phyloP scores from a whole-genome alignment of 1,140 invertebrate genomes.

The Drosophila gunungcola region DNA sequence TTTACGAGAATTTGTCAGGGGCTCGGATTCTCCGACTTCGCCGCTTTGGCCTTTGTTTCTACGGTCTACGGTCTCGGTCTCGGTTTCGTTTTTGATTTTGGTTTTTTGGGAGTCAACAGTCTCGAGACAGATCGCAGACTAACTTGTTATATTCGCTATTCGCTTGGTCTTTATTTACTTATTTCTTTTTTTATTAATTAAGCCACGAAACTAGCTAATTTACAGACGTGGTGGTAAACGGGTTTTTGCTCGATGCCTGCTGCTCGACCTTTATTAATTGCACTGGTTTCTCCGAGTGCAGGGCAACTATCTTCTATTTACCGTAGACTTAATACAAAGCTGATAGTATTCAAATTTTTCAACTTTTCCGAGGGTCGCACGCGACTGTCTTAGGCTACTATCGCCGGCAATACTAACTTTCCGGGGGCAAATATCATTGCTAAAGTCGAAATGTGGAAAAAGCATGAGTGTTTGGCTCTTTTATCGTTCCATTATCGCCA shows the following conservation, averaged over 20 bases:
- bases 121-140: slow-evolving; percentile 41
- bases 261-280: background rate
- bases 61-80: background rate
- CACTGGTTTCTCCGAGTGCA: slow-evolving; percentile 22
- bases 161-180: slow-evolving; percentile 22
- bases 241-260: slow-evolving; percentile 5
- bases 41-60: slow-evolving; percentile 31
- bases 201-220: slow-evolving; percentile 34
- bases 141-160: slow-evolving; percentile 33
- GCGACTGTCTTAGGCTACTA: slow-evolving; percentile 30
- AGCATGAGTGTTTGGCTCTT: slow-evolving; percentile 54
- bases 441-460: slow-evolving; percentile 35
- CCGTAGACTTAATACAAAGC: background rate
- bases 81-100: background rate
- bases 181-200: slow-evolving; percentile 49
- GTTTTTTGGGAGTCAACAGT: slow-evolving; percentile 14
- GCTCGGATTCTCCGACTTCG: slow-evolving; percentile 35
- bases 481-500: slow-evolving; percentile 78
- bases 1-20: slow-evolving; percentile 15
- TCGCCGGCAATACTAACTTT: slow-evolving; percentile 18
- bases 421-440: slow-evolving; percentile 19
- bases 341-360: slow-evolving; percentile 11
- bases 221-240: slow-evolving; percentile 2
- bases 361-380: slow-evolving; percentile 21
- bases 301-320: slow-evolving; percentile 23